phyloP scores from a whole-genome alignment of 1,140 invertebrate genomes.

The Drosophila ohnishii region DNA sequence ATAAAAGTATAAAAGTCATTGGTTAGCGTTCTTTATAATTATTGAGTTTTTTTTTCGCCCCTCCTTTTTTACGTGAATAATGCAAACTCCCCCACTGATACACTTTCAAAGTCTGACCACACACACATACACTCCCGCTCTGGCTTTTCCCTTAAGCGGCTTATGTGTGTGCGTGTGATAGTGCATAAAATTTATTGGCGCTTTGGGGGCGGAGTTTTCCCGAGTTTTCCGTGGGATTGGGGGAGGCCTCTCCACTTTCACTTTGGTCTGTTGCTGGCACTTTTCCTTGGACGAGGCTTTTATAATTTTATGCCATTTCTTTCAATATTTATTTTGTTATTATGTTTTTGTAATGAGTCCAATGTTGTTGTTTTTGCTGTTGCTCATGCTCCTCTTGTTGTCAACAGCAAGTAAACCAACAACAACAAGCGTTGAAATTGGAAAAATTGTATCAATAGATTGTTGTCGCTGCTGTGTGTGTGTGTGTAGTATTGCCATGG shows the following conservation, averaged over 20 bases:
- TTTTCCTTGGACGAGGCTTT: conserved; percentile 63
- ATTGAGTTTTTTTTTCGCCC: conserved; percentile 19
- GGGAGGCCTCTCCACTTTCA: conserved; percentile 25
- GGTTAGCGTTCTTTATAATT: conserved; percentile 20
- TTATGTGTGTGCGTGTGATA: conserved; percentile 69
- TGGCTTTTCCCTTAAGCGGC: conserved; percentile 59
- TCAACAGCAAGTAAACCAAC: conserved; percentile 31
- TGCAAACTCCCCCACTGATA: conserved; percentile 54
- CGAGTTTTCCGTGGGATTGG: not conserved
- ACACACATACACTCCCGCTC: conserved; percentile 37
- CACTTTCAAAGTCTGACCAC: conserved; percentile 60
- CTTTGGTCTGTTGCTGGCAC: conserved; percentile 57
- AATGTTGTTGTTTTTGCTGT: conserved; percentile 32
- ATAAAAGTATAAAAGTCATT: conserved; percentile 70
- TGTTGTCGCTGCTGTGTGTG: conserved; percentile 28
- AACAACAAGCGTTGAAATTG: conserved; percentile 70
- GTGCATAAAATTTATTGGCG: conserved; percentile 79
- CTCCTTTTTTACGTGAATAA: conserved; percentile 68
- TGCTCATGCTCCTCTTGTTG: conserved; percentile 42
- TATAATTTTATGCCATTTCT: conserved; percentile 81
- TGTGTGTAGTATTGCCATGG: conserved; percentile 66
- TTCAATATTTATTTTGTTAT: conserved; percentile 81
- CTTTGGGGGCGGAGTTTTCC: conserved; percentile 54
- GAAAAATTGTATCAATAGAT: conserved; percentile 78
- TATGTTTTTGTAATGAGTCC: conserved; percentile 79